Evolutionary conservation across 2,888 invertebrate species (phyloP).

Genomic region (Dynastes hyllus): DNA sequence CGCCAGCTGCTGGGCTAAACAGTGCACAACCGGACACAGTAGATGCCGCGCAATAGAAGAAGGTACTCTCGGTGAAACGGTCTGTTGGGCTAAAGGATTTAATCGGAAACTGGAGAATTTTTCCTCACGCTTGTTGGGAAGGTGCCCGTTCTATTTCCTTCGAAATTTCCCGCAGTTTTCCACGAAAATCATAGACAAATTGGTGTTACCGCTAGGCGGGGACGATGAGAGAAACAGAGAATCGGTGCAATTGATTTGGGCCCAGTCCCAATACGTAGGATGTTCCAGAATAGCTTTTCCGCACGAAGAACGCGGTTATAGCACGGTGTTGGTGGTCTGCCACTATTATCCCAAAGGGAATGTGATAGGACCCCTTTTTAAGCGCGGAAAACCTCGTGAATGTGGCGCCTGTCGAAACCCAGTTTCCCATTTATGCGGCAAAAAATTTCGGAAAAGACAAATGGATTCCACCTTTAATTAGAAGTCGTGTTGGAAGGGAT

Average conservation of each 20-base stretch:
- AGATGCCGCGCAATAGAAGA: constrained; percentile 22
- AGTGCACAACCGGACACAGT: constrained; percentile 28
- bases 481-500: no score
- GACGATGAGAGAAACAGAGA: constrained; percentile 23
- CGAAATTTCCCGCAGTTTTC: constrained; percentile 2
- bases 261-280: not conserved
- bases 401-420: not conserved
- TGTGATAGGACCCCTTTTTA: constrained; percentile 5
- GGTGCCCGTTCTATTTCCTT: constrained; percentile 2
- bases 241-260: constrained; percentile 23
- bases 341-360: constrained; percentile 33
- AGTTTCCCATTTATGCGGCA: constrained; percentile 8
- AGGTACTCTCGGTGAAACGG: constrained; percentile 30
- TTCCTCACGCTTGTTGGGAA: not conserved
- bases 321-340: constrained; percentile 18
- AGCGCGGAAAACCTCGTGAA: constrained; percentile 17
- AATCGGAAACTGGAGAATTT: not conserved
- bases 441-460: not conserved
- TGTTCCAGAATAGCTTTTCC: constrained; percentile 25
- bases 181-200: not conserved
- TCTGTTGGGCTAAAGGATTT: not conserved
- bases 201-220: not conserved
- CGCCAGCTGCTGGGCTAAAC: constrained; percentile 37
- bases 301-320: not conserved
- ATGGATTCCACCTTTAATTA: constrained; percentile 12